phyloP scores from a whole-genome alignment of 1,140 invertebrate genomes.

The Anadara kagoshimensis region DNA sequence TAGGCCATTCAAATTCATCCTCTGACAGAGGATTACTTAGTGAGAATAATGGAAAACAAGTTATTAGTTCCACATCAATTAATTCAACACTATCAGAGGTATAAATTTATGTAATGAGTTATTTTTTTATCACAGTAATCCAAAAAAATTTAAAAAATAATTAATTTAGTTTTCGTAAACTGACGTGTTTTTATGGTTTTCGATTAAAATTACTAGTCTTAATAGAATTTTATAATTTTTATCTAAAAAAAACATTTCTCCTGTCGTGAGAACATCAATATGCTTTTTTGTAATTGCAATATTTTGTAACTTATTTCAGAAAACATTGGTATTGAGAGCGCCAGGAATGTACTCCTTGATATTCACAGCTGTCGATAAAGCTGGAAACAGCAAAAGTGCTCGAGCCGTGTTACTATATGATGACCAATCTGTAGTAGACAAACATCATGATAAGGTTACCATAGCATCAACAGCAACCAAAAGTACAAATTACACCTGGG shows the following conservation, averaged over 20 bases:
- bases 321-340: too few relatives aligned
- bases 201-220: too few relatives aligned
- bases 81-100: background rate
- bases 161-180: too few relatives aligned
- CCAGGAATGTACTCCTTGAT: slow-evolving; percentile 42
- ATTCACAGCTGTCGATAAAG: slow-evolving; percentile 41
- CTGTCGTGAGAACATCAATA: too few relatives aligned
- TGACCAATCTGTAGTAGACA: slow-evolving; percentile 23
- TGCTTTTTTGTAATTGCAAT: slow-evolving; percentile 16
- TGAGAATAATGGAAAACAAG: background rate
- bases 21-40: background rate
- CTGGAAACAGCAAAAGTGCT: slow-evolving; percentile 38
- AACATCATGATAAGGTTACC: background rate
- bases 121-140: background rate
- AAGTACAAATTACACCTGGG: slow-evolving; percentile 16
- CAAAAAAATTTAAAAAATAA: too few relatives aligned
- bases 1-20: background rate
- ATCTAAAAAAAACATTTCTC: too few relatives aligned
- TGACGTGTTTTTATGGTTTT: too few relatives aligned
- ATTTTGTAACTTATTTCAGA: slow-evolving; percentile 11
- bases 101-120: background rate
- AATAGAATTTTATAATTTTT: too few relatives aligned
- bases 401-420: slow-evolving; percentile 41
- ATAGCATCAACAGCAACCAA: slow-evolving; percentile 29
- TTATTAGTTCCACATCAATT: background rate